Percentiles rank a stretch among this genome's conserved stretches.
Evolutionary conservation across 2,797 vertebrate genomes (phyloP).

Genomic region (Crocidura indochinensis): DNA sequence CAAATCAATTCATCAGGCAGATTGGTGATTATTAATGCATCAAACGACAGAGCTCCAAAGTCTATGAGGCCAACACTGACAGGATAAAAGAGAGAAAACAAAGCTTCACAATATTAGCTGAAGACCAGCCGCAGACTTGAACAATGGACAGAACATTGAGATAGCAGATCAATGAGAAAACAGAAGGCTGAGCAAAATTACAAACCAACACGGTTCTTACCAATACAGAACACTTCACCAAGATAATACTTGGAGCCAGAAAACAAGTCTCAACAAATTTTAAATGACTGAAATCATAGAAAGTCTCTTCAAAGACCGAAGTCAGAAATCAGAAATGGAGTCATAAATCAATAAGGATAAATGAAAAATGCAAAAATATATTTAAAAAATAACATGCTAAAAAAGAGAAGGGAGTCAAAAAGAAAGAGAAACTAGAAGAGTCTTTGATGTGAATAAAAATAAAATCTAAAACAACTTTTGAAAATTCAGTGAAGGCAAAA

Average conservation of each 20-base stretch:
- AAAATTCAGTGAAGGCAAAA: not conserved
- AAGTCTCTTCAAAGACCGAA: not conserved
- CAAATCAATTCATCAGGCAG: not conserved
- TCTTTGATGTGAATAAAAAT: slow-evolving; percentile 1
- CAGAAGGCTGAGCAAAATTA: not conserved
- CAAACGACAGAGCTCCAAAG: not conserved
- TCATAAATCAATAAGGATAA: slow-evolving; percentile 27
- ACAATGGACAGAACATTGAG: not conserved
- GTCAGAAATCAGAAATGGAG: not conserved
- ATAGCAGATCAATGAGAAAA: not conserved
- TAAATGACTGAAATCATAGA: not conserved
- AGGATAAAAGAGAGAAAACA: not conserved
- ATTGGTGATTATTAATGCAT: not conserved
- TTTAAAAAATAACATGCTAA: slow-evolving; percentile 1
- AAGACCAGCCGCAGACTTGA: slow-evolving; percentile 4
- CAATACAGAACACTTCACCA: not conserved
- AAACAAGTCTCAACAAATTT: slow-evolving; percentile 34
- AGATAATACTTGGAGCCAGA: not conserved
- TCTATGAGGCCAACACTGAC: not conserved
- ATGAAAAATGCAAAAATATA: not conserved
- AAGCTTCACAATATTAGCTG: not conserved
- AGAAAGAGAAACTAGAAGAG: not conserved
- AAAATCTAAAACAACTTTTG: not conserved
- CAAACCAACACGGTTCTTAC: not conserved
- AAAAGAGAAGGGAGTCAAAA: not conserved